phyloP scores from a whole-genome alignment of 2,797 vertebrate species.

The Hemitrygon akajei region DNA sequence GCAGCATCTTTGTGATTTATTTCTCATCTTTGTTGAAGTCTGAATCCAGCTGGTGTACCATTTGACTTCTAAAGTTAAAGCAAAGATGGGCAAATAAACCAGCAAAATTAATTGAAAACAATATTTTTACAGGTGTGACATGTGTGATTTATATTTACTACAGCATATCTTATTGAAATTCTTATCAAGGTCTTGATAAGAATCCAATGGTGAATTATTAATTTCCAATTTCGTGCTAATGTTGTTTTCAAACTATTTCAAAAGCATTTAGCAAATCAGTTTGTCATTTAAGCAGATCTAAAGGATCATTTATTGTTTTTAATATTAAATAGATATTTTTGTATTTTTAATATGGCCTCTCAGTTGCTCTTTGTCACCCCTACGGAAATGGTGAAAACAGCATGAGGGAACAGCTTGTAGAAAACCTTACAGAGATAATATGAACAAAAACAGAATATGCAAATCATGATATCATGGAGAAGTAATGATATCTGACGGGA shows the following conservation, averaged over 20 bases:
- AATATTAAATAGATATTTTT: neutral
- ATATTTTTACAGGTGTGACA: neutral
- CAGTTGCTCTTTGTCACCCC: neutral
- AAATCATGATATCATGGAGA: neutral
- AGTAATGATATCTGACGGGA: neutral
- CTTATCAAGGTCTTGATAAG: neutral
- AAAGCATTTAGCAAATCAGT: neutral
- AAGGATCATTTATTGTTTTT: neutral
- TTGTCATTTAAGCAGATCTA: neutral
- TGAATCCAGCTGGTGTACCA: neutral
- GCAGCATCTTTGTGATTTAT: neutral
- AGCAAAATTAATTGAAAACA: no score
- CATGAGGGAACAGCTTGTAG: neutral
- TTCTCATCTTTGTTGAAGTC: neutral
- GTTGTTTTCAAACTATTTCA: conserved; percentile 8
- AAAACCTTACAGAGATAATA: no score
- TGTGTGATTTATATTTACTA: neutral
- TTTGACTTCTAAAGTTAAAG: no score
- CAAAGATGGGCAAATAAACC: no score
- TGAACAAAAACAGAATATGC: conserved; percentile 6
- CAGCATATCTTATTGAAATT: neutral
- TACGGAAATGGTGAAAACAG: neutral
- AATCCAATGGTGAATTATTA: neutral
- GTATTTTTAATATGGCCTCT: neutral
- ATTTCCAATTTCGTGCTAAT: neutral